Evolutionary conservation across 2,797 vertebrate genomes (phyloP).

Genomic region (Cyclopterus lumpus): DNA sequence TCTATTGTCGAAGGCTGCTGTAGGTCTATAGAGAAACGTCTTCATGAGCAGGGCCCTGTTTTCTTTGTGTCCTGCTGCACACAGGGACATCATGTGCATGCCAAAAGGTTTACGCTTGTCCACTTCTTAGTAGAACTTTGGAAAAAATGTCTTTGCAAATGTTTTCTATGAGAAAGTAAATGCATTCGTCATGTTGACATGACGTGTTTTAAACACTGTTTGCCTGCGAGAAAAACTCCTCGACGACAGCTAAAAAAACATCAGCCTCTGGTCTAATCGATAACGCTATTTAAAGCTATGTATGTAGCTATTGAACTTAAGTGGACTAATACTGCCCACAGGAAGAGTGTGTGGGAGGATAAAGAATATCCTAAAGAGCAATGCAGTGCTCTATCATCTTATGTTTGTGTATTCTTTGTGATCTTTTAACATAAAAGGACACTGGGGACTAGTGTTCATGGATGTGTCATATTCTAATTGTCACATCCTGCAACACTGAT

Average conservation of each 20-base stretch:
- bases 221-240: background rate
- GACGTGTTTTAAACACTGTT: background rate
- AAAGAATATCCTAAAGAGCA: background rate
- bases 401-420: background rate
- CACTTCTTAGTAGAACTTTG: background rate
- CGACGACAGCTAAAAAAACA: background rate
- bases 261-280: background rate
- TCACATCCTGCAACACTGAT: background rate
- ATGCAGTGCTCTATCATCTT: background rate
- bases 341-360: background rate
- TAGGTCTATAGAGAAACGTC: background rate
- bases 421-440: background rate
- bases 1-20: background rate
- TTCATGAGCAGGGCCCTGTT: background rate
- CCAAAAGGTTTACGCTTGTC: background rate
- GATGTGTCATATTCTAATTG: background rate
- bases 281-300: background rate
- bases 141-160: background rate
- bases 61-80: background rate
- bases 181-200: background rate
- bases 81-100: background rate
- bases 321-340: background rate
- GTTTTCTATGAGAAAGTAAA: background rate
- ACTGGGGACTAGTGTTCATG: background rate
- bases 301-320: background rate